Percentiles rank a stretch among this genome's conserved stretches.
Evolutionary conservation across 2,113 vertebrate species (phyloP).

Genomic region (Sclerurus mexicanus): DNA sequence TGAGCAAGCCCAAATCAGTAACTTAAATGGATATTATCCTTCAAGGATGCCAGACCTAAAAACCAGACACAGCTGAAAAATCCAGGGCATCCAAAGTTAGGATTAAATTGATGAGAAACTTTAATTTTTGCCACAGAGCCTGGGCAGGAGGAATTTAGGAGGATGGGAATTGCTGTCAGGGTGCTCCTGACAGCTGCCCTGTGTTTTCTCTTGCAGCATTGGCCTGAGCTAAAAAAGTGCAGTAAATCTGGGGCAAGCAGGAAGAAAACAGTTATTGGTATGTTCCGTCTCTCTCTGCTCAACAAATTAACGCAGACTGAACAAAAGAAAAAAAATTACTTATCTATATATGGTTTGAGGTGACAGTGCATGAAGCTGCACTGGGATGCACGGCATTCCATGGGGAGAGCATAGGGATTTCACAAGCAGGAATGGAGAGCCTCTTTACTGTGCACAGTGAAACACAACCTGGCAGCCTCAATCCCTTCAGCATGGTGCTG

Average conservation of each 20-base stretch:
- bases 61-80: not conserved
- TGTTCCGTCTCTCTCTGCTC: not conserved
- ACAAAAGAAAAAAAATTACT: not conserved
- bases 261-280: not conserved
- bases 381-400: rapidly evolving
- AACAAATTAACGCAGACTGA: not conserved
- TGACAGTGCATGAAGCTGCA: not conserved
- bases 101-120: not conserved
- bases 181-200: not conserved
- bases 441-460: not conserved
- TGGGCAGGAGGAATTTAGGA: not conserved
- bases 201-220: not conserved
- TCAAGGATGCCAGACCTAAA: slow-evolving; percentile 1
- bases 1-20: not conserved
- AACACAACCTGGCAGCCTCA: not conserved
- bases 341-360: rapidly evolving
- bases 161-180: not conserved
- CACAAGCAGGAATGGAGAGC: not conserved
- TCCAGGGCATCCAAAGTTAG: not conserved
- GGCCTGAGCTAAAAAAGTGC: not conserved
- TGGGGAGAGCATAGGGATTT: not conserved
- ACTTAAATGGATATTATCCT: slow-evolving; percentile 9
- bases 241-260: not conserved
- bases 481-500: not conserved
- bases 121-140: not conserved